Base-by-base conservation (phyloP, 1,140 invertebrate genomes). In the Brachionus asplanchnoidis region DNA sequence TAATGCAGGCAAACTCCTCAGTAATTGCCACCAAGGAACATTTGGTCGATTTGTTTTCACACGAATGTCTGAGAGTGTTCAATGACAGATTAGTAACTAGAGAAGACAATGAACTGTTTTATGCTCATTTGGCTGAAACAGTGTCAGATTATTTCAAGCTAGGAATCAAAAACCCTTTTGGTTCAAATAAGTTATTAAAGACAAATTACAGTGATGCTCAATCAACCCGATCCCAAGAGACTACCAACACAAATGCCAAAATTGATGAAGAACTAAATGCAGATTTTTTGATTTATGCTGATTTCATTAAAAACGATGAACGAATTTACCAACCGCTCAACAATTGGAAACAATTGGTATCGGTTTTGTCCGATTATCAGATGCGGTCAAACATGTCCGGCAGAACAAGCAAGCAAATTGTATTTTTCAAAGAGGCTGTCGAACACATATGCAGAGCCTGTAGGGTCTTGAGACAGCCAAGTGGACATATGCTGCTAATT, bases 31-130 rank as follows among this genome's bases (percentile, higher is more conserved):
- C 95, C 75, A 87, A 91, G 7, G 91, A 93, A 17, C 92, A 94
- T 50, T 92, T 97, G 12, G 89, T 95, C 1, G 91, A 95, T 23
- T 92, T 96, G 2, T 96, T 94, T 94, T 91, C 94, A 85, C 94
- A 95, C 88, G 95, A 96, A 87, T 92, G 92, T 85, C 94, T 93
- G 88, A 87, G 94, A 86, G 94, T 95, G 0, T 95, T 95, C 88
- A 92, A 91, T 86, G 95, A 95, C 88, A 92, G 94, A 46, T 90
- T 96, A 0, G 93, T 94, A 28, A 93, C 95, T 88, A 92, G 93
- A 80, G 93, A 92, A 17, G 94, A 96, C 88, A 91, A 91, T 68
- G 92, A 94, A 77, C 93, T 93, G 92, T 95, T 95, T 90, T 88
- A 92, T 70, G 90, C 90, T 77, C 91, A 93, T 84, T 89, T 95